A percentile compares a stretch with the other conserved stretches of the same genome.
Evolutionary conservation across 2,113 vertebrate species (phyloP).

Genomic region (Melanerpes formicivorus): DNA sequence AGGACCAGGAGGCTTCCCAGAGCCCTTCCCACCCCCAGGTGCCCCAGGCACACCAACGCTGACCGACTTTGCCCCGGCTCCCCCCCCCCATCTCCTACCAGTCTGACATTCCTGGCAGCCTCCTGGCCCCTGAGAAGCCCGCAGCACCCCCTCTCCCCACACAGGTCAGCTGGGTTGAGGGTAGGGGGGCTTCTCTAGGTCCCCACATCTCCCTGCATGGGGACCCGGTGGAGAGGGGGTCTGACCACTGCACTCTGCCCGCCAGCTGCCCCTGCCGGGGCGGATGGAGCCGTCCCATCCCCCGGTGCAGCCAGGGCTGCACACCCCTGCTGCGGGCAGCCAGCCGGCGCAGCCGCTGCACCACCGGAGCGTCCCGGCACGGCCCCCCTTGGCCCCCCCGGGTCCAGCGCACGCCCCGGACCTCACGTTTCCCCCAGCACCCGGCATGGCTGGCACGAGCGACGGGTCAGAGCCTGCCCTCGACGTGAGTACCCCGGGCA

Average conservation of each 20-base stretch:
- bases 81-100: slow-evolving; percentile 85
- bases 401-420: slow-evolving; percentile 15
- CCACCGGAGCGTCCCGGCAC: slow-evolving; percentile 70
- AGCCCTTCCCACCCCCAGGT: slow-evolving; percentile 81
- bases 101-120: slow-evolving; percentile 81
- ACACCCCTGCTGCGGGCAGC: slow-evolving; percentile 72
- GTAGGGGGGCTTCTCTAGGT: too few species aligned
- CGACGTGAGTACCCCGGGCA: slow-evolving; percentile 82
- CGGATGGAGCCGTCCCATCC: slow-evolving; percentile 85
- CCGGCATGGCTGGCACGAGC: slow-evolving; percentile 72
- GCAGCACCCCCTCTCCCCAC: slow-evolving; percentile 75
- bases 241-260: fast-evolving
- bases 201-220: fast-evolving
- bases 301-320: slow-evolving; percentile 81
- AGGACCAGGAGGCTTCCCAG: slow-evolving; percentile 82
- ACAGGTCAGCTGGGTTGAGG: slow-evolving; percentile 75
- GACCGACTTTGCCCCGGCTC: slow-evolving; percentile 83
- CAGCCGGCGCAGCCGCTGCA: slow-evolving; percentile 78
- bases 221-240: neutral
- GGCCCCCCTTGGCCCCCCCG: slow-evolving; percentile 62
- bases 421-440: slow-evolving; percentile 78
- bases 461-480: slow-evolving; percentile 88
- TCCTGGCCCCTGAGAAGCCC: slow-evolving; percentile 83
- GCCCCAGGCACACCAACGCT: slow-evolving; percentile 84
- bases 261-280: slow-evolving; percentile 78